Percentiles rank a stretch among this genome's conserved stretches.
These are phyloP conservation scores for Aleadryas rufinucha DNA, from an alignment of 2,113 vertebrate species.

Conservation along the genomic window DNA sequence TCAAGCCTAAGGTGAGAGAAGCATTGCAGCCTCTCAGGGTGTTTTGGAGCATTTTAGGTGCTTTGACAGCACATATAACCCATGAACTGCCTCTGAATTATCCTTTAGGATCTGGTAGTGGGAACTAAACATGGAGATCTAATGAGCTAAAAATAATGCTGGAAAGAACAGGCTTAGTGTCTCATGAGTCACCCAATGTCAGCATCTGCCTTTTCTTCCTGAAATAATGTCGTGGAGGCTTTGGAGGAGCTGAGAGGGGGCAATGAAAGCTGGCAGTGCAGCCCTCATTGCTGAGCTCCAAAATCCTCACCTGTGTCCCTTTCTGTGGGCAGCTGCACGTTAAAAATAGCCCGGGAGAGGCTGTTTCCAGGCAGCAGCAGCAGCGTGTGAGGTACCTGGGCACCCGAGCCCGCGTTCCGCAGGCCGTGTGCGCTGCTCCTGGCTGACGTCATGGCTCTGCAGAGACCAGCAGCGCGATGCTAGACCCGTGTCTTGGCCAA, in stretches of 20 bases:
- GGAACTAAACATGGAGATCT: background rate
- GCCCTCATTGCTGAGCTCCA: background rate
- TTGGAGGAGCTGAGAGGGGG: background rate
- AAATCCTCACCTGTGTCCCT: background rate
- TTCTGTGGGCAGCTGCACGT: background rate
- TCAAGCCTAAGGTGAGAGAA: background rate
- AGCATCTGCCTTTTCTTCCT: constrained; percentile 18
- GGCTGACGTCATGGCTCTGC: background rate
- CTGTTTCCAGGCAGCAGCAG: background rate
- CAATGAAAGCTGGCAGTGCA: background rate
- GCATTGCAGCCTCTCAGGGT: background rate
- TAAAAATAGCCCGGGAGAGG: background rate
- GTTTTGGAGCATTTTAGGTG: background rate
- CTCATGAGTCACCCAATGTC: constrained; percentile 38
- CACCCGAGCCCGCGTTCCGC: background rate
- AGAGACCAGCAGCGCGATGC: background rate
- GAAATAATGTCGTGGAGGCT: background rate
- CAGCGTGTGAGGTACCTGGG: background rate
- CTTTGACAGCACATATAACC: background rate
- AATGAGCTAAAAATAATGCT: constrained; percentile 11
- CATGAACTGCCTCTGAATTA: background rate
- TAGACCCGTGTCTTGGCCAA: background rate
- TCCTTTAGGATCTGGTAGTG: background rate
- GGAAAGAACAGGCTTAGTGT: background rate
- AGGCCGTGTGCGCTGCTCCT: background rate